These are phyloP conservation scores for Epizoanthus rinbou DNA, from an alignment of 92 coral and sea anemone genomes.

Conservation along the genomic window DNA sequence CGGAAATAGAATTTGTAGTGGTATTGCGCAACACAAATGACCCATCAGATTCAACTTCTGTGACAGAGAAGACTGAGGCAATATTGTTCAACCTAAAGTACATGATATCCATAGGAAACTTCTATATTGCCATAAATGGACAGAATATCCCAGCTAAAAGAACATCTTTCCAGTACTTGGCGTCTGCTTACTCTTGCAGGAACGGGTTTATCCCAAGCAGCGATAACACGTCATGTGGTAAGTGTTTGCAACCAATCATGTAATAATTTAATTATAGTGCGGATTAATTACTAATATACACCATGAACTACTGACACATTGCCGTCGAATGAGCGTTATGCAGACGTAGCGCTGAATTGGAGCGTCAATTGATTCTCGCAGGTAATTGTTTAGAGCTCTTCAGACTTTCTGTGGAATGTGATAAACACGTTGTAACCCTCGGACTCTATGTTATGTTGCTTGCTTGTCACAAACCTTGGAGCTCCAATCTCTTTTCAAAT, in stretches of 20 bases:
- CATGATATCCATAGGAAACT: constrained; percentile 51
- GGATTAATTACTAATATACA: too few species aligned
- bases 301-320: too few species aligned
- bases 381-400: too few species aligned
- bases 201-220: constrained; percentile 26
- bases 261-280: too few species aligned
- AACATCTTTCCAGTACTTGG: constrained; percentile 34
- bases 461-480: too few species aligned
- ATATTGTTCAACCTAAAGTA: constrained; percentile 56
- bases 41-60: constrained; percentile 26
- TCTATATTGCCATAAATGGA: constrained; percentile 18
- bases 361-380: too few species aligned
- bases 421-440: too few species aligned
- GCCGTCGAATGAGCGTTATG: too few species aligned
- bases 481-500: too few species aligned
- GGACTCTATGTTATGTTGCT: too few species aligned
- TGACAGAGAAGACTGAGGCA: constrained; percentile 55
- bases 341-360: too few species aligned
- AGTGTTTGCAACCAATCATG: neutral
- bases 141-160: constrained; percentile 31
- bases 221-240: constrained; percentile 3
- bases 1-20: constrained; percentile 36
- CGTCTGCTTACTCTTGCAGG: constrained; percentile 19
- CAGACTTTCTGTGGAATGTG: too few species aligned
- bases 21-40: constrained; percentile 37